phyloP scores from a whole-genome alignment of 2,888 invertebrate species.

The Pseudococcus jackbeardsleyi region DNA sequence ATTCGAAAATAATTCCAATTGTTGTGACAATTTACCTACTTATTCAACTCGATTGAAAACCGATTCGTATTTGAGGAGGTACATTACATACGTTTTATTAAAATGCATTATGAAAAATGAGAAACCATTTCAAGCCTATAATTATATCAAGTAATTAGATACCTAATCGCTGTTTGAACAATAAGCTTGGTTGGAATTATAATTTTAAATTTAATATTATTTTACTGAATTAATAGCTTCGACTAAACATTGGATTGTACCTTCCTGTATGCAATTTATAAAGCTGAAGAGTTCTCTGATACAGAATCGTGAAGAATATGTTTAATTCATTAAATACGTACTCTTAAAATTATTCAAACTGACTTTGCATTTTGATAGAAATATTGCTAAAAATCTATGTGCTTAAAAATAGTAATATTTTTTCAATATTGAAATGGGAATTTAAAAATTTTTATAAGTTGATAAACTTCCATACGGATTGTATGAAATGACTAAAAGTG shows the following conservation, averaged over 20 bases:
- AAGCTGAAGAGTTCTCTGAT: too few relatives aligned
- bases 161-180: not conserved
- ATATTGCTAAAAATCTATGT: too few relatives aligned
- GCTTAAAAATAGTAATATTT: too few relatives aligned
- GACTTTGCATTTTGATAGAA: too few relatives aligned
- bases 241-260: not conserved
- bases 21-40: not conserved
- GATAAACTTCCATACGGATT: too few relatives aligned
- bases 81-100: not conserved
- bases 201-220: slow-evolving; percentile 38
- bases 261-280: not conserved
- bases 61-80: too few relatives aligned
- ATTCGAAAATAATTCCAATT: not conserved
- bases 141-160: not conserved
- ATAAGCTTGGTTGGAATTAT: not conserved
- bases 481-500: too few relatives aligned
- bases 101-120: not conserved
- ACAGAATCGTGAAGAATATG: too few relatives aligned
- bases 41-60: not conserved
- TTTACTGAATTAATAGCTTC: not conserved
- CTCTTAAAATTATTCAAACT: too few relatives aligned
- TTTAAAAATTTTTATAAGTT: too few relatives aligned
- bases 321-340: too few relatives aligned
- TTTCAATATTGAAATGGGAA: too few relatives aligned
- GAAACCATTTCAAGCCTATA: not conserved